A percentile compares a stretch with the other conserved stretches of the same genome.
Conservation (phyloP, 2,888 invertebrate genomes). For the Orthosia incerta region DNA sequence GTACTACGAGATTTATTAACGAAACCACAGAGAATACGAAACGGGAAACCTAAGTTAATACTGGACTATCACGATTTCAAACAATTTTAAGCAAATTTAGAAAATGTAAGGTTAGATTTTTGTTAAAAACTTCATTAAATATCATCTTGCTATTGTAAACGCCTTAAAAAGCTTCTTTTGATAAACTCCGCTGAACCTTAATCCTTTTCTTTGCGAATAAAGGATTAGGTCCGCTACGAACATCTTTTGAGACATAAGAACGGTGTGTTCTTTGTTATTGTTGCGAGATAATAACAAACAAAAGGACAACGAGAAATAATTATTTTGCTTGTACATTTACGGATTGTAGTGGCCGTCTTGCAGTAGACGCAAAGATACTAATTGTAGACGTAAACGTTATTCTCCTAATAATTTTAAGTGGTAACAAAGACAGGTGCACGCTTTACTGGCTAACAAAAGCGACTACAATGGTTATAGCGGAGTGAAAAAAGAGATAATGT, state of each 20-base stretch:
- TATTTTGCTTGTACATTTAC: constrained; percentile 73
- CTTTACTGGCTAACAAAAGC: constrained; percentile 47
- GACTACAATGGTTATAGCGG: constrained; percentile 23
- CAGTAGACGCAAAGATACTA: constrained; percentile 73
- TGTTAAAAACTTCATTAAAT: constrained; percentile 38
- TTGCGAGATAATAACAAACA: constrained; percentile 76
- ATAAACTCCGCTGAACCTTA: constrained; percentile 50
- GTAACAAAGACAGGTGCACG: constrained; percentile 61
- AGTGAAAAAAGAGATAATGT: constrained; percentile 23
- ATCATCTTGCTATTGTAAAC: constrained; percentile 43
- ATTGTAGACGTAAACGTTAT: constrained; percentile 70
- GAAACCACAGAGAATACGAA: constrained; percentile 50
- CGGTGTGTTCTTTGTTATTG: constrained; percentile 59
- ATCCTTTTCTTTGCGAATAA: constrained; percentile 78
- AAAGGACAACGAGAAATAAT: constrained; percentile 78
- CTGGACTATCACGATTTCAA: constrained; percentile 12
- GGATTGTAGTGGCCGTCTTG: constrained; percentile 68
- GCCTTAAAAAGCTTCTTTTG: constrained; percentile 54
- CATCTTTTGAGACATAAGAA: constrained; percentile 66
- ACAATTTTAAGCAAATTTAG: constrained; percentile 32
- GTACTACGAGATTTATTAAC: constrained; percentile 51
- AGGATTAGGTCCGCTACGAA: constrained; percentile 71
- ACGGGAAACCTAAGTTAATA: constrained; percentile 23
- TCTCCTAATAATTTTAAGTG: constrained; percentile 65
- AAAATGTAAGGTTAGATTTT: constrained; percentile 23